These are phyloP conservation scores for Heliornis fulica DNA, from an alignment of 2,113 vertebrate species.

Conservation along the genomic window DNA sequence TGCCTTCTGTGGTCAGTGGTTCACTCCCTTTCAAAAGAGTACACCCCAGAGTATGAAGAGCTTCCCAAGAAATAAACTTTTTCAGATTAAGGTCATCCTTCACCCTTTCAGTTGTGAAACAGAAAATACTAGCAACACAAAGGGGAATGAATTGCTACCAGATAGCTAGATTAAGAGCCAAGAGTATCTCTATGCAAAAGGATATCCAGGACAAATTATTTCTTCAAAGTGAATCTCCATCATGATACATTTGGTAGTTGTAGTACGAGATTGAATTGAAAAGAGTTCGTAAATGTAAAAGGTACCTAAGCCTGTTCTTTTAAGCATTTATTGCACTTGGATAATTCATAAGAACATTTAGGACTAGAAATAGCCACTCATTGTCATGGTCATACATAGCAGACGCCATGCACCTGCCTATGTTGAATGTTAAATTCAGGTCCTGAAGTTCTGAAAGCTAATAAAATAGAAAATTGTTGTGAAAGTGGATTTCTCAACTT, in stretches of 20 bases:
- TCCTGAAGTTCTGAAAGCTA: neutral
- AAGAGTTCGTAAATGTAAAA: neutral
- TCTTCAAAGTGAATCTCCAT: neutral
- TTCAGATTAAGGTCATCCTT: slow-evolving; percentile 32
- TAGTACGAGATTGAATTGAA: neutral
- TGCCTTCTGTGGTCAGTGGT: slow-evolving; percentile 52
- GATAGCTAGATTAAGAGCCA: neutral
- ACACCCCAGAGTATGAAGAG: slow-evolving; percentile 29
- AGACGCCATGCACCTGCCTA: neutral
- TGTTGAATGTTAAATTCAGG: neutral
- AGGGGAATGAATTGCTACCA: neutral
- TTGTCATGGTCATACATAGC: neutral
- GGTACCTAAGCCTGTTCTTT: neutral
- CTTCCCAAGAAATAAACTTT: slow-evolving; percentile 33
- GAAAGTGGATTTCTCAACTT: neutral
- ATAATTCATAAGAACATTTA: neutral
- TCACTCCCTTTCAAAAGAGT: slow-evolving; percentile 35
- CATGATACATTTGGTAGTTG: neutral
- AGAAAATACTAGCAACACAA: neutral
- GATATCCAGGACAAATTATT: neutral
- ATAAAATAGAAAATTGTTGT: neutral
- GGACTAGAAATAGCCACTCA: neutral
- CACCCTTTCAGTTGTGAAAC: neutral
- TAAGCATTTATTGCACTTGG: neutral
- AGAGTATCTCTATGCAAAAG: neutral